phyloP scores from a whole-genome alignment of 1,140 invertebrate species.

The Atopsyche davidsoni region DNA sequence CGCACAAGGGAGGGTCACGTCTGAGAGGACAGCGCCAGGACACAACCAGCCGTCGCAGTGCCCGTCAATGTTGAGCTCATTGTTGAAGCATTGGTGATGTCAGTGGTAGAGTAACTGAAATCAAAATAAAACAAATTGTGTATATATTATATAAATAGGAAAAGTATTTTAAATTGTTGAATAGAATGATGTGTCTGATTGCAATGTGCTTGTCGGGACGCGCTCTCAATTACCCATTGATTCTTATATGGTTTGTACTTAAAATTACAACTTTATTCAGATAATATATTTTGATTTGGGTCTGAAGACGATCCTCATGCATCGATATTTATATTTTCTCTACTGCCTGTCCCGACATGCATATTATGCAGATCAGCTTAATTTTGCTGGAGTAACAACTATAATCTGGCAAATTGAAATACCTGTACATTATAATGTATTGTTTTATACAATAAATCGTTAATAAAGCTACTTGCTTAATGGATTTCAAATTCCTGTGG shows the following conservation, averaged over 20 bases:
- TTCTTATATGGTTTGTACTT: constrained; percentile 21
- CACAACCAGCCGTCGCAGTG: constrained; percentile 15
- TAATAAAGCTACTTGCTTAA: constrained; percentile 39
- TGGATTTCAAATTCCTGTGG: constrained; percentile 18
- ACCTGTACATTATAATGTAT: constrained; percentile 55
- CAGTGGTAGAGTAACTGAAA: constrained; percentile 31
- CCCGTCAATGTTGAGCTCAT: constrained; percentile 27
- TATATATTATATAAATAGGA: constrained; percentile 32
- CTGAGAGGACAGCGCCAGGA: constrained; percentile 6
- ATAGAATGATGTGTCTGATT: constrained; percentile 29
- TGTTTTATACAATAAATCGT: constrained; percentile 54
- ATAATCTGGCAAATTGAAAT: constrained; percentile 47
- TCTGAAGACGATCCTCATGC: constrained; percentile 45
- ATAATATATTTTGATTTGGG: constrained; percentile 44
- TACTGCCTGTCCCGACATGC: constrained; percentile 48
- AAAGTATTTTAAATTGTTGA: constrained; percentile 32
- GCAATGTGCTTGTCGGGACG: constrained; percentile 23
- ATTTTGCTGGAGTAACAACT: constrained; percentile 48
- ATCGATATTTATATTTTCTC: constrained; percentile 44
- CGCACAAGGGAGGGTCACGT: constrained; percentile 23
- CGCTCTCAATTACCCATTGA: neutral
- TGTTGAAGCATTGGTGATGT: constrained; percentile 29
- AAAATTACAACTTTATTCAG: constrained; percentile 40
- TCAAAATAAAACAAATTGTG: constrained; percentile 31
- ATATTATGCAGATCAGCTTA: constrained; percentile 47